phyloP scores from a whole-genome alignment of 2,888 invertebrate species.

The Mylabris sibirica region DNA sequence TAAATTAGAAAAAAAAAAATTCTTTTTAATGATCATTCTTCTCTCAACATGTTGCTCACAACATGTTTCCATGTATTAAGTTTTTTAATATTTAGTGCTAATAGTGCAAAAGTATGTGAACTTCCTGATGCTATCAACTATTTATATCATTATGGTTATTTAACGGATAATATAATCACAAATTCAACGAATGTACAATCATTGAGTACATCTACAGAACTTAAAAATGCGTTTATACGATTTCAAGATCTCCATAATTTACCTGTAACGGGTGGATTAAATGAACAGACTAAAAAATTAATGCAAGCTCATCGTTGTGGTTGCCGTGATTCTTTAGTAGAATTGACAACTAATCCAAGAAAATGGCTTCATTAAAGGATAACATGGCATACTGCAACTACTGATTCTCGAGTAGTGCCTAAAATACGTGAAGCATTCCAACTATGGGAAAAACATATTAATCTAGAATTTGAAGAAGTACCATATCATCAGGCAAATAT shows the following conservation, averaged over 20 bases:
- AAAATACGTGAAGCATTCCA: not conserved
- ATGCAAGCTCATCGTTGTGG: not conserved
- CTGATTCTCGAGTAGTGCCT: not conserved
- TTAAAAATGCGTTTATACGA: not conserved
- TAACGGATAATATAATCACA: not conserved
- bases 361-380: not conserved
- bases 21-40: too few relatives aligned
- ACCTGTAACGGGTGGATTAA: not conserved
- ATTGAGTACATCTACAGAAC: not conserved
- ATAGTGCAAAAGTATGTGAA: too few relatives aligned
- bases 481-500: not conserved
- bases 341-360: not conserved
- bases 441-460: not conserved
- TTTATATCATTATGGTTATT: too few relatives aligned
- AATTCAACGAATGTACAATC: too few relatives aligned
- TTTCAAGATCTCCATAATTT: not conserved
- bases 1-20: too few relatives aligned
- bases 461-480: not conserved
- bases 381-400: not conserved
- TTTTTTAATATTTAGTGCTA: too few relatives aligned
- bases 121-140: too few relatives aligned
- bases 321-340: not conserved
- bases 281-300: not conserved
- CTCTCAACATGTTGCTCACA: too few relatives aligned
- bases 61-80: too few relatives aligned